phyloP scores from a whole-genome alignment of 2,797 vertebrate genomes.

The Leontopithecus rosalia region DNA sequence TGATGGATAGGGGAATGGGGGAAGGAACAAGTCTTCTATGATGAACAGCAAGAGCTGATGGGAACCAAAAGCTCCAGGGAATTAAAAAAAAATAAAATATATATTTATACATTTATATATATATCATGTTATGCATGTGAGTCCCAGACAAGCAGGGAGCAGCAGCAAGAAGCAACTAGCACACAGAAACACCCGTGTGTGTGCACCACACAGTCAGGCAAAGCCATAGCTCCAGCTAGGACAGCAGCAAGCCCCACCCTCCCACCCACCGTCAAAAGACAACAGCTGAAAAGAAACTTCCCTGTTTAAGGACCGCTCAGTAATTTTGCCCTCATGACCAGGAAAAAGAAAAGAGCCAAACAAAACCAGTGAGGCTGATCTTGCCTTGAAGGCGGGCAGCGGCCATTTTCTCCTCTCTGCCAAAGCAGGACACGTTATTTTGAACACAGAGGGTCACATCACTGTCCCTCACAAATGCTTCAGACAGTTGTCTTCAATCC shows the following conservation, averaged over 20 bases:
- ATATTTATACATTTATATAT: constrained; percentile 71
- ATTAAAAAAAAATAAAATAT: constrained; percentile 73
- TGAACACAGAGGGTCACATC: neutral
- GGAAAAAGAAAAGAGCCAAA: neutral
- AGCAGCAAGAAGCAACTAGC: constrained; percentile 51
- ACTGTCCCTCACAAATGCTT: neutral
- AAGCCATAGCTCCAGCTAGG: neutral
- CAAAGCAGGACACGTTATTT: neutral
- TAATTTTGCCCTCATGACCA: neutral
- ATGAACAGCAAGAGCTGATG: constrained; percentile 7
- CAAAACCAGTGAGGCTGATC: neutral
- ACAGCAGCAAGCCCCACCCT: neutral
- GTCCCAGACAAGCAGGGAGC: constrained; percentile 60
- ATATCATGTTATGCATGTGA: constrained; percentile 47
- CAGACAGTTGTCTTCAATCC: neutral
- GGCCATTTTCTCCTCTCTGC: neutral
- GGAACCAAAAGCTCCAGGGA: constrained; percentile 52
- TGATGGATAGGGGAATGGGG: neutral
- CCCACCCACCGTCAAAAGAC: neutral
- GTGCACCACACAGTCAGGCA: neutral
- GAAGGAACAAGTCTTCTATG: neutral
- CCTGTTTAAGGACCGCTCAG: neutral
- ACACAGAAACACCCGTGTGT: neutral
- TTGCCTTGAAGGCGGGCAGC: neutral
- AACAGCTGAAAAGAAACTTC: neutral